Conservation (phyloP, 1,140 invertebrate species). For the Eupristina koningsbergeri region DNA sequence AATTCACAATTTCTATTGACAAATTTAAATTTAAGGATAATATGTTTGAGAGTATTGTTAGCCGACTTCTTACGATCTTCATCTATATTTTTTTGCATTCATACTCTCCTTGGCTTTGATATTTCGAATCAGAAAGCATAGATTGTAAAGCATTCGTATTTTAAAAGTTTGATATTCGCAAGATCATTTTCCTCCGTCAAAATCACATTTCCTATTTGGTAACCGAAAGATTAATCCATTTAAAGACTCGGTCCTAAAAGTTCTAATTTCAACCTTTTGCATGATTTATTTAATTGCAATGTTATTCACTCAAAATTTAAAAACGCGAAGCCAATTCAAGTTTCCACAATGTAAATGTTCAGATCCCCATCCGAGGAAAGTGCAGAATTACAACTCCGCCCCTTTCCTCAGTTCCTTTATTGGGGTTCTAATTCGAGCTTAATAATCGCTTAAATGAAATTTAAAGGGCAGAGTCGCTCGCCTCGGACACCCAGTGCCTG, state of each 20-base stretch:
- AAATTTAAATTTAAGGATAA: too few relatives aligned
- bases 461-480: conserved; percentile 53
- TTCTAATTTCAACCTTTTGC: background rate
- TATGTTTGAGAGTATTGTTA: too few relatives aligned
- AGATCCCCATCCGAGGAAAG: too few relatives aligned
- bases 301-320: background rate
- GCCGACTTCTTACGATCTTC: too few relatives aligned
- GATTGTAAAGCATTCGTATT: background rate
- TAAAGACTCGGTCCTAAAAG: background rate
- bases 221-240: background rate
- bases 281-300: conserved; percentile 20
- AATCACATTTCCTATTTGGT: background rate
- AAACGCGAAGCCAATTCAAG: background rate
- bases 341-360: background rate
- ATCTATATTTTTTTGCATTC: background rate
- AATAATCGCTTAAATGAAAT: conserved; percentile 65
- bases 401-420: background rate
- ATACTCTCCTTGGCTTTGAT: background rate
- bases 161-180: background rate
- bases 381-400: background rate
- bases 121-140: background rate
- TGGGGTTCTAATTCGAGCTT: conserved; percentile 59
- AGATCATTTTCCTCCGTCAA: background rate
- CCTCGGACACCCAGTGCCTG: background rate
- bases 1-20: too few relatives aligned